Conservation (phyloP, 2,113 vertebrate species). For the Tor tambroides region DNA sequence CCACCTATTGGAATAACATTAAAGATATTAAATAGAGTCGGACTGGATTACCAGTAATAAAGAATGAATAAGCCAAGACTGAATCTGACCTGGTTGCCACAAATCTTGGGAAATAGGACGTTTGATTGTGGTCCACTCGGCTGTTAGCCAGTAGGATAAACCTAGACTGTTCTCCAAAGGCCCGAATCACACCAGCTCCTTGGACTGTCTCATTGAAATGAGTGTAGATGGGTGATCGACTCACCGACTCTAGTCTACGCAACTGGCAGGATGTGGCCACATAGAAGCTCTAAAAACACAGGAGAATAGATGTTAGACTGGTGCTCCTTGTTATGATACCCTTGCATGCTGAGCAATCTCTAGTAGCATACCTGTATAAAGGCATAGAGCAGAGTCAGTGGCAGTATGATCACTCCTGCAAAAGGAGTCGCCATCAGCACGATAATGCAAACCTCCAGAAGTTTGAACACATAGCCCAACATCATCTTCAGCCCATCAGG, state of each 20-base stretch:
- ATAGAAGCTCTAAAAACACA: constrained; percentile 81
- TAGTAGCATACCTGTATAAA: constrained; percentile 77
- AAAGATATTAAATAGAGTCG: background rate
- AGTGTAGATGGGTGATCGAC: constrained; percentile 89
- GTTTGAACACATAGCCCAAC: constrained; percentile 76
- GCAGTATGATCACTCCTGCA: constrained; percentile 72
- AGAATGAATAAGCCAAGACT: background rate
- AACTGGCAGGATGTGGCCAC: constrained; percentile 91
- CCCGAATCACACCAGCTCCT: constrained; percentile 84
- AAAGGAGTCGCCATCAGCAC: constrained; percentile 76
- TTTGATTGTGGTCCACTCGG: constrained; percentile 85
- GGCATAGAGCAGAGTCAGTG: constrained; percentile 74
- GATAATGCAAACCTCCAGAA: constrained; percentile 80
- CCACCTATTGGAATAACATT: constrained; percentile 78
- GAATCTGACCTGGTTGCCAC: constrained; percentile 75
- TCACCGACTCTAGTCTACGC: constrained; percentile 85
- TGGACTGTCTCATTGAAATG: constrained; percentile 91
- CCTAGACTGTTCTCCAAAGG: constrained; percentile 80
- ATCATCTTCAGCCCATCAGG: constrained; percentile 81
- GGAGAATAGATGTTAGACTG: background rate
- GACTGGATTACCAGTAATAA: background rate
- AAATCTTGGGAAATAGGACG: constrained; percentile 84
- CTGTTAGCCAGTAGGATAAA: constrained; percentile 80
- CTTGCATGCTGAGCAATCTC: background rate
- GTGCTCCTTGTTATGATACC: background rate